Base-by-base conservation (phyloP, 2,113 vertebrate species). In the Clarias gariepinus region DNA sequence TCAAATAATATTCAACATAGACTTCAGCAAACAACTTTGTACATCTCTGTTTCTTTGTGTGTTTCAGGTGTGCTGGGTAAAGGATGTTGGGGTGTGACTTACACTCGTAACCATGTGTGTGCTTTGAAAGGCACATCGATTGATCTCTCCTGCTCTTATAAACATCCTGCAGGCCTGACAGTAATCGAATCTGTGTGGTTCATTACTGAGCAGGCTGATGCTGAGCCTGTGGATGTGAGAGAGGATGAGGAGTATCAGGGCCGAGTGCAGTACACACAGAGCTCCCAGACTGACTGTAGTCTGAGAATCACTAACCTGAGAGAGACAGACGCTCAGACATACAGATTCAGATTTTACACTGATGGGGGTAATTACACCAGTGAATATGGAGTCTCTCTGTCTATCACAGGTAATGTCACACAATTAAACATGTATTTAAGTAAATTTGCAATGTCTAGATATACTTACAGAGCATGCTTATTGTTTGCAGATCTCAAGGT, bases 321-420 rank as follows among this genome's bases (percentile, higher is more conserved):
- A 47, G 47, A 47, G 47, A 28, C 23, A 63, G 60, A 23, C 6
- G 60, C 60, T 63, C 60, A 63, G 1, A 25, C 21, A 61, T 85
- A 85, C 36, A 63, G 4, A 68, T 86, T 86, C 76, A 86, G 84
- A 68, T 86, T 86, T 25, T 12, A 23, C 63, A 86, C 84, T 33
- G 60, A 80, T 12, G 21, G 3, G 18, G 52, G 4, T 23, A 9
- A 63, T 23, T 64, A 53, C 21, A 63, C 60, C 8, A 2, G 63
- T 1, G 7, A n/a, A n/a, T 10, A 23, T 64, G 63, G 63, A 64
- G 66, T 30, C n/a, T 23, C 66, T 68, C 66, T 68, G 66, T 30
- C 66, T 68, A 15, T 30, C 25, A 64, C 63, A 64, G 63, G 63
- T 64, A 63, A 64, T 30, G 66, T 47, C 47, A 47, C 47, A 12